Conservation (phyloP, 2,888 invertebrate species). For the Meta bourneti region DNA sequence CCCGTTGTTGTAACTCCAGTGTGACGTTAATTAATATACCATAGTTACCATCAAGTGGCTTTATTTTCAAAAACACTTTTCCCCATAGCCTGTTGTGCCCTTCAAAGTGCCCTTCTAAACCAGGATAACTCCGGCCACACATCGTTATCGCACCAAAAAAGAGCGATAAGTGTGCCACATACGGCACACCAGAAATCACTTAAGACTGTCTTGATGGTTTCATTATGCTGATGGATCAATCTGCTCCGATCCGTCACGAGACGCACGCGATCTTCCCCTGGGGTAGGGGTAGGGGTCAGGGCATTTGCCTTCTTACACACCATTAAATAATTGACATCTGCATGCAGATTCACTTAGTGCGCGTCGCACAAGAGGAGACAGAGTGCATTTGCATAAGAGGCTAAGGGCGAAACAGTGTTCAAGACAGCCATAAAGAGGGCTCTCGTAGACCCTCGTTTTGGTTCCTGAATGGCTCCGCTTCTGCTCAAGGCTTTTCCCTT, state of each 20-base stretch:
- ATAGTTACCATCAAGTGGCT: too few species aligned
- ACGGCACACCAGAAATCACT: conserved; percentile 29
- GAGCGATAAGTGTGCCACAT: too few species aligned
- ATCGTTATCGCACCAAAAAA: too few species aligned
- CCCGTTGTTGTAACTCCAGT: too few species aligned
- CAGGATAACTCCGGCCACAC: too few species aligned
- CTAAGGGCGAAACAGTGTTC: not conserved
- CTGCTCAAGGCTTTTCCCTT: too few species aligned
- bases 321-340: conserved; percentile 75
- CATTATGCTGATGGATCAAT: conserved; percentile 72
- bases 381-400: conserved; percentile 48
- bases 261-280: conserved; percentile 49
- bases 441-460: too few species aligned
- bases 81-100: too few species aligned
- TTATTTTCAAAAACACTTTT: too few species aligned
- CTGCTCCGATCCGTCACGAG: conserved; percentile 52
- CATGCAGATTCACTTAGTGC: conserved; percentile 69
- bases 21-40: too few species aligned
- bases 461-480: too few species aligned
- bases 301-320: conserved; percentile 65
- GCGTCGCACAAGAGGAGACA: conserved; percentile 25
- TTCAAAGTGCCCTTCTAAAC: too few species aligned
- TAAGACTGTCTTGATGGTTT: conserved; percentile 65
- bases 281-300: conserved; percentile 13
- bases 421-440: not conserved